Base-by-base conservation (phyloP, 1,140 invertebrate species). In the Nasonia vitripennis region DNA sequence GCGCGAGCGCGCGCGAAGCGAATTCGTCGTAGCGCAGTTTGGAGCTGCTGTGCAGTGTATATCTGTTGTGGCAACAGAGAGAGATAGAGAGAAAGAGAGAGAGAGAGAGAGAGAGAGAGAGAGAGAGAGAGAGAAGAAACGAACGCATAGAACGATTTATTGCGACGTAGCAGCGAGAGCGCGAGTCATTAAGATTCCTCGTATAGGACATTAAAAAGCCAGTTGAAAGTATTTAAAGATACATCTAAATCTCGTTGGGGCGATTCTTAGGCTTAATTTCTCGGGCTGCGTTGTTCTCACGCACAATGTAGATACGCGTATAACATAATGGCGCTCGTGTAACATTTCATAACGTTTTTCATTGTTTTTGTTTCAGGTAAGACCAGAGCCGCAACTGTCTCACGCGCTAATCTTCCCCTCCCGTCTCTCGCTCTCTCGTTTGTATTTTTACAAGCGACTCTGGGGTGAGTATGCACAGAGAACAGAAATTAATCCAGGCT, bases 351-450 rank as follows among this genome's bases (percentile, higher is more conserved):
- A 79, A 87, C 80, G 1, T 62, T n/a, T 67, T 75, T 86, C 78
- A 81, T 31, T 87, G 81, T 88, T 88, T 89, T 70, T 89, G 87
- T 89, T 89, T 68, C 88, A 89, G 89, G 89, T 89, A 87, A 89
- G 70, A 85, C 48, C 27, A 27, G 17, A 37, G 62, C 17, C 70
- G 23, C 3, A 17, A 37, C 3, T 10, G 70, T 4, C 5, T 73
- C 34, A 7, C 27, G 27, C 55, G 55, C 34, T 37, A 37, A 5
- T n/a, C 17, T n/a, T 17, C 17, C 20, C 17, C 20, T 55, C 3
- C 55, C 55, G 55, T 62, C 55, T 62, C 14, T 62, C 20, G n/a
- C 55, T 4, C 12, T 2, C 48, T 14, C 48, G 6, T 62, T 62
- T n/a, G 20, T n/a, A 62, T 62, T 62, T 62, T 62, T 62, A 20